Conservation (phyloP, 2,888 invertebrate species). For the Napeogenes inachia region DNA sequence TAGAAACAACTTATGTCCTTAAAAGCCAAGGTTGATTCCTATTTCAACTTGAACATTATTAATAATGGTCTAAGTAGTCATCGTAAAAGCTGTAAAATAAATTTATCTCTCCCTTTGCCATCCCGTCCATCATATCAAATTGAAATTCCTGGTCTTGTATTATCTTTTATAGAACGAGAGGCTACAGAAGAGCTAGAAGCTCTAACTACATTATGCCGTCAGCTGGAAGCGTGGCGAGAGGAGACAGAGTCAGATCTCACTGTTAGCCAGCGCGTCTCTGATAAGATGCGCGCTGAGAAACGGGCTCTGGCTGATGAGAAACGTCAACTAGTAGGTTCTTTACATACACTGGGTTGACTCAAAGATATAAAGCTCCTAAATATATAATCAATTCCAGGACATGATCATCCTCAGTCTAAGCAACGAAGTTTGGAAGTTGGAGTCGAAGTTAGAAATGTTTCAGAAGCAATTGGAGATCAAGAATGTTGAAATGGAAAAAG, state of each 20-base stretch:
- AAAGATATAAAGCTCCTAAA: no score
- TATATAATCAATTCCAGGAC: constrained; percentile 59
- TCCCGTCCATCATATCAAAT: no score
- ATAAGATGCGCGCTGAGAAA: constrained; percentile 79
- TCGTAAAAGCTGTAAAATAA: no score
- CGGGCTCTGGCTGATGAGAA: constrained; percentile 75
- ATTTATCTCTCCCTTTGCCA: no score
- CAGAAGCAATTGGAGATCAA: constrained; percentile 82
- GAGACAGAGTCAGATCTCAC: constrained; percentile 80
- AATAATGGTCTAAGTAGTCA: no score
- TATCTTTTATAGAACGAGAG: constrained; percentile 66
- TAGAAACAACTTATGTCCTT: no score
- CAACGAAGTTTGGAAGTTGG: constrained; percentile 83
- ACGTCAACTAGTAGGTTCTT: constrained; percentile 65
- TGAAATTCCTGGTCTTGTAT: neutral
- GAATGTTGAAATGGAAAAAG: constrained; percentile 77
- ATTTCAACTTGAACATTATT: no score
- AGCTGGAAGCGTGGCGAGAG: constrained; percentile 79
- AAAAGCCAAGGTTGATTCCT: no score
- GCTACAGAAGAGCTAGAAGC: constrained; percentile 78
- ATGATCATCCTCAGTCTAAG: constrained; percentile 81
- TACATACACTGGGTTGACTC: no score
- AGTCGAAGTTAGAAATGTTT: constrained; percentile 80
- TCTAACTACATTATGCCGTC: constrained; percentile 72
- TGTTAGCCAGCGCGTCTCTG: constrained; percentile 80